Evolutionary conservation across 2,797 vertebrate species (phyloP), one percentile per base, ranked within the genome.

Genomic region (Spizella passerina): DNA sequence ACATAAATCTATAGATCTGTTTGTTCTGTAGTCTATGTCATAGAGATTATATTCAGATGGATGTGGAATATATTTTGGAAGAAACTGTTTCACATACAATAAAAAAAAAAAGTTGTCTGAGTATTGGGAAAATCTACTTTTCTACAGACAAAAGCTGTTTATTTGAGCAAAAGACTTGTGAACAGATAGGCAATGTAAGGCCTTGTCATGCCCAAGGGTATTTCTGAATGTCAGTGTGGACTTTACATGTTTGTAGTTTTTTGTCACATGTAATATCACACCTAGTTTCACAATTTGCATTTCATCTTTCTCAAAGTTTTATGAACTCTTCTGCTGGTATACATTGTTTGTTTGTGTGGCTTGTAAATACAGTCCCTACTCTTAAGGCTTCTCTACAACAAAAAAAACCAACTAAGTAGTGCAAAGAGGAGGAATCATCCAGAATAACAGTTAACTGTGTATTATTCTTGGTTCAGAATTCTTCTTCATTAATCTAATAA

Each of bases 391-490:
- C 30, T 19, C 38, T 76, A 4, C 41, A 46, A 10, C 26, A 72
- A 52, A 64, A 44, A 81, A 81, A 71, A 2, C n/a, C 4, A 59
- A 39, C 11, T 17, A 70, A 39, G 36, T 53, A 23, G 7, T 30
- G 23, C 2, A 3, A 64, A 84, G 30, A 55, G 69, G 20, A 72
- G 41, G 16, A 71, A 36, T 78, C 8, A 2, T 71, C 49, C 7
- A 64, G 65, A 71, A 38, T 30, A 79, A 26, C 13, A 41, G 6
- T 43, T 83, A 53, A 41, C 29, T 81, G 3, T 63, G 2, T 57
- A 19, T 79, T 84, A 23, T 82, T 84, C 19, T 65, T 64, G 38
- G 29, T 63, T 93, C 47, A 49, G 72, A 82, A 77, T 26, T 83
- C 32, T 92, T 38, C 18, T 86, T 81, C 18, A 53, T 76, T 52